These are phyloP conservation scores for Pollicipes pollicipes DNA, from an alignment of 1,140 invertebrate species.

Conservation along the genomic window DNA sequence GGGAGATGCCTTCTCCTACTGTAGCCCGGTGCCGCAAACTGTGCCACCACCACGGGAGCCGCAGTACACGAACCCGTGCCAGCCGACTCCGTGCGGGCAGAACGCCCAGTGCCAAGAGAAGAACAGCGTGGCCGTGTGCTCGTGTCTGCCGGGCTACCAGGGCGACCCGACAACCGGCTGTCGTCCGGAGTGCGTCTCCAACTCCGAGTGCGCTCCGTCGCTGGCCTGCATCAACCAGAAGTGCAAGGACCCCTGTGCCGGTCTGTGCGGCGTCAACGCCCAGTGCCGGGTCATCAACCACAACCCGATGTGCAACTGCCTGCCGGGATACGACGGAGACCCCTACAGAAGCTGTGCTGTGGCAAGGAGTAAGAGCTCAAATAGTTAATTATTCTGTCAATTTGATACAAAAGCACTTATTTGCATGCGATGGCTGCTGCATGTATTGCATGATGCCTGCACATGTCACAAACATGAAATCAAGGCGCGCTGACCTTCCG, in stretches of 20 bases:
- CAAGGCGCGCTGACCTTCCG: slow-evolving; percentile 39
- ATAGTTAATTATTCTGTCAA: no score
- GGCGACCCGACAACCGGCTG: slow-evolving; percentile 57
- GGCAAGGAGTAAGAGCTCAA: no score
- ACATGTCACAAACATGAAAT: slow-evolving; percentile 46
- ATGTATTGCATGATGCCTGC: neutral
- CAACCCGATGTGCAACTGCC: slow-evolving; percentile 21
- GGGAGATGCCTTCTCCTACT: slow-evolving; percentile 46
- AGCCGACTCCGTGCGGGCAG: slow-evolving; percentile 38
- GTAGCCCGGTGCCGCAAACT: no score
- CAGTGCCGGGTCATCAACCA: slow-evolving; percentile 19
- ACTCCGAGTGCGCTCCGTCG: slow-evolving; percentile 43
- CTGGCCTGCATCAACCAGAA: slow-evolving; percentile 41
- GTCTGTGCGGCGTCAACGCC: slow-evolving; percentile 40
- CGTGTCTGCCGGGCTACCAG: slow-evolving; percentile 44
- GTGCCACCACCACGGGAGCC: no score
- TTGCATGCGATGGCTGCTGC: no score
- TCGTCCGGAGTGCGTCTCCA: slow-evolving; percentile 49
- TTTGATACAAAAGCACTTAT: slow-evolving; percentile 25
- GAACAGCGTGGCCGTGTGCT: slow-evolving; percentile 33
- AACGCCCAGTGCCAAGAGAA: slow-evolving; percentile 42
- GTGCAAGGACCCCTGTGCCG: slow-evolving; percentile 59
- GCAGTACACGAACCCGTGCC: slow-evolving; percentile 3
- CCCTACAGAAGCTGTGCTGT: slow-evolving; percentile 36
- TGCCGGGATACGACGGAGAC: slow-evolving; percentile 31